Conservation (phyloP, 2,113 vertebrate species). For the Petromus typicus region DNA sequence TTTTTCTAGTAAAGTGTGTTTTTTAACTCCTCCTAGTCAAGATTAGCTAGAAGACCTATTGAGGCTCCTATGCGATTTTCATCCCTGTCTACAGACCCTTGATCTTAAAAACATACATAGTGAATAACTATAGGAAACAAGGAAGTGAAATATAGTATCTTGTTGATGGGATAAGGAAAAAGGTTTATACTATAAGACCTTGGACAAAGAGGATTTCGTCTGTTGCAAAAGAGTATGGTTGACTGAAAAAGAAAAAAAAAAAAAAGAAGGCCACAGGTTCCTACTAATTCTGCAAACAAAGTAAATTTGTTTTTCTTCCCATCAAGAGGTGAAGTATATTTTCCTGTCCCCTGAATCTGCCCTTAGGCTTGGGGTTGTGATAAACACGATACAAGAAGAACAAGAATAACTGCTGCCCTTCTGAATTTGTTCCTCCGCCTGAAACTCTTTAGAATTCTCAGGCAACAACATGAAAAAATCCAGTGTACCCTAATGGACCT, state of each 20-base stretch:
- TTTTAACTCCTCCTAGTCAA: not conserved
- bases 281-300: not conserved
- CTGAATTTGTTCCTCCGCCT: not conserved
- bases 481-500: not conserved
- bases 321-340: not conserved
- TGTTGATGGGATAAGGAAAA: not conserved
- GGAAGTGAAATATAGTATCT: not conserved
- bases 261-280: not conserved
- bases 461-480: not conserved
- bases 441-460: not conserved
- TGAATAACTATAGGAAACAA: not conserved
- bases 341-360: not conserved
- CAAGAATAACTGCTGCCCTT: not conserved
- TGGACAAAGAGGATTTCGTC: constrained; percentile 29
- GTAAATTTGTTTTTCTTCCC: not conserved
- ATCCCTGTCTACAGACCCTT: not conserved
- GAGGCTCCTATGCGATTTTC: not conserved
- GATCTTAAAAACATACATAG: not conserved
- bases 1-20: not conserved
- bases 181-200: not conserved
- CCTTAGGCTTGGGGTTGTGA: not conserved
- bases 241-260: not conserved
- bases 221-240: not conserved
- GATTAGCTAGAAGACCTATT: not conserved
- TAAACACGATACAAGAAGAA: not conserved